phyloP scores from a whole-genome alignment of 2,888 invertebrate genomes.

The Atrina japonica region DNA sequence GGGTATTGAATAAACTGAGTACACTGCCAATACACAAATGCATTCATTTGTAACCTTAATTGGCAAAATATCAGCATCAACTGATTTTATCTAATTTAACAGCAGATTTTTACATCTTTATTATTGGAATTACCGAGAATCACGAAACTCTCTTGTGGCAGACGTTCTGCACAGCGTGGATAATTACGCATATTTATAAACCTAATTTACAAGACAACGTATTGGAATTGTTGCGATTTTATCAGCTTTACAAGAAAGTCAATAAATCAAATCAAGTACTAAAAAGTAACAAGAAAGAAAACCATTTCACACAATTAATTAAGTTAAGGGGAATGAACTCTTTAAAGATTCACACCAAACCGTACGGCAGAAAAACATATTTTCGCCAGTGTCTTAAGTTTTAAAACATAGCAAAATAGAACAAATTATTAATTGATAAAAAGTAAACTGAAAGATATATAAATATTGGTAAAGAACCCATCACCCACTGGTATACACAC shows the following conservation, averaged over 20 bases:
- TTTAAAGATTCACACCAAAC: no score
- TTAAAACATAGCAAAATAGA: no score
- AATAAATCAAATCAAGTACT: background rate
- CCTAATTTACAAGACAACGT: slow-evolving; percentile 17
- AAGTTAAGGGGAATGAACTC: no score
- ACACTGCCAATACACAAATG: slow-evolving; percentile 32
- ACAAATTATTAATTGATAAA: no score
- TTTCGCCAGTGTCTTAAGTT: no score
- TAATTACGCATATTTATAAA: slow-evolving; percentile 29
- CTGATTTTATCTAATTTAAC: slow-evolving; percentile 42
- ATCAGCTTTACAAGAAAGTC: background rate
- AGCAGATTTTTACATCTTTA: slow-evolving; percentile 36
- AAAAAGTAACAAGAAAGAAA: no score
- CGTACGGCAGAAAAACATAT: no score
- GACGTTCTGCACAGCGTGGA: slow-evolving; percentile 24
- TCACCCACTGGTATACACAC: no score
- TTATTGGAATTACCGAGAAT: slow-evolving; percentile 38
- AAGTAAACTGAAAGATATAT: no score
- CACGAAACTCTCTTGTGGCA: slow-evolving; percentile 37
- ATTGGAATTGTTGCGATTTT: slow-evolving; percentile 3
- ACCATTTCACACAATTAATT: no score
- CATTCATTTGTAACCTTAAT: slow-evolving; percentile 41
- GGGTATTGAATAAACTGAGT: slow-evolving; percentile 45
- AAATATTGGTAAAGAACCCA: no score
- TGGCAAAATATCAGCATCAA: slow-evolving; percentile 45